phyloP scores from a whole-genome alignment of 2,888 invertebrate genomes.

The Hypomecis punctinalis region DNA sequence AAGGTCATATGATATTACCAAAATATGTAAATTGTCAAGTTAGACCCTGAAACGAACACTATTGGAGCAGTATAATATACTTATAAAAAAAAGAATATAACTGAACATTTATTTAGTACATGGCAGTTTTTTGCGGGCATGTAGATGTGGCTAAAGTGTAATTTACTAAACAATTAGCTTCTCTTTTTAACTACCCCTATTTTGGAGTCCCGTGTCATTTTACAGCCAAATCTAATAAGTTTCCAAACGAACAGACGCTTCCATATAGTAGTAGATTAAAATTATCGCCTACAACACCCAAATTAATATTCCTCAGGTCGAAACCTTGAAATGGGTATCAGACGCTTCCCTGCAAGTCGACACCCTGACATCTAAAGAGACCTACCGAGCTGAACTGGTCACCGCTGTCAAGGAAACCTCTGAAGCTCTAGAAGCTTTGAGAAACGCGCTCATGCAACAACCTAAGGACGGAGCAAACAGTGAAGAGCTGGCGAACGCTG shows the following conservation, averaged over 20 bases:
- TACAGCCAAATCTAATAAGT: too few species aligned
- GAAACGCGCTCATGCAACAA: conserved; percentile 78
- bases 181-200: too few species aligned
- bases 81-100: too few species aligned
- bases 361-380: conserved; percentile 93
- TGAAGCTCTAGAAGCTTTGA: conserved; percentile 87
- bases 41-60: too few species aligned
- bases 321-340: conserved; percentile 90
- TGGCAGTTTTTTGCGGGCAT: too few species aligned
- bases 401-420: conserved; percentile 90
- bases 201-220: too few species aligned
- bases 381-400: conserved; percentile 90
- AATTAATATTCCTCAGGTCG: conserved; percentile 83
- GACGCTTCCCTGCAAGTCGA: conserved; percentile 93
- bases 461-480: conserved; percentile 81
- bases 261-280: background rate
- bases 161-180: too few species aligned
- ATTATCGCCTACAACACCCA: background rate
- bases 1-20: too few species aligned
- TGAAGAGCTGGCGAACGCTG: conserved; percentile 86
- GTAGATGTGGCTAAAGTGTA: too few species aligned
- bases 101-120: too few species aligned
- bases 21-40: too few species aligned
- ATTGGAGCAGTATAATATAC: too few species aligned
- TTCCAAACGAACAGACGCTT: background rate